Conservation (phyloP, 2,888 invertebrate genomes). For the Mythimna pallens region DNA sequence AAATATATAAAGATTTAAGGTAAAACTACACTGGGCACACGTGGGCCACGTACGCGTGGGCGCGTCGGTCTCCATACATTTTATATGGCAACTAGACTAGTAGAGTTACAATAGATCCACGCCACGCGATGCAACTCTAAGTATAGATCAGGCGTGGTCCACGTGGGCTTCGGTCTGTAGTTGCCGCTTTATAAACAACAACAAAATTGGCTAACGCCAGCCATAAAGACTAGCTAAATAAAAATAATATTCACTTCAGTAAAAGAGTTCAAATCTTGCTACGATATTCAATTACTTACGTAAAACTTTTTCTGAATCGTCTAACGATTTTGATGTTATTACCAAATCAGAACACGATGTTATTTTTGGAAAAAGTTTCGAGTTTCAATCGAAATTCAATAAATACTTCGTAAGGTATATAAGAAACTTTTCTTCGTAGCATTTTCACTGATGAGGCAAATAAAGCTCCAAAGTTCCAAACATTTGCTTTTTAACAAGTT, state of each 20-base stretch:
- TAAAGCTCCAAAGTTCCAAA: slow-evolving; percentile 32
- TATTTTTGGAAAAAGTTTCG: slow-evolving; percentile 8
- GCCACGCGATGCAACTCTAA: too few relatives aligned
- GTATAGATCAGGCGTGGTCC: too few relatives aligned
- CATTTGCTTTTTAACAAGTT: slow-evolving; percentile 10
- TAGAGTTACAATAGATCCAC: too few relatives aligned
- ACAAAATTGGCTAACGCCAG: background rate
- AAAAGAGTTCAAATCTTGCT: slow-evolving; percentile 18
- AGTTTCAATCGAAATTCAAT: slow-evolving; percentile 34
- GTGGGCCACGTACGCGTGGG: too few relatives aligned
- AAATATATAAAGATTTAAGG: too few relatives aligned
- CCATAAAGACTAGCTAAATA: background rate
- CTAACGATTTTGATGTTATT: slow-evolving; percentile 15
- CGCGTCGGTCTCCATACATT: too few relatives aligned
- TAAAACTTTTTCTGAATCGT: slow-evolving; percentile 46
- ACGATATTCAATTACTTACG: slow-evolving; percentile 37
- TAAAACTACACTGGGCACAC: too few relatives aligned
- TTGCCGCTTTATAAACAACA: background rate
- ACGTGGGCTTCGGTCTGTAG: too few relatives aligned
- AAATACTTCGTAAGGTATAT: slow-evolving; percentile 39
- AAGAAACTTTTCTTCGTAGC: background rate
- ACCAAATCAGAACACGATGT: slow-evolving; percentile 12
- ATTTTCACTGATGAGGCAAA: slow-evolving; percentile 22
- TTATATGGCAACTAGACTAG: too few relatives aligned
- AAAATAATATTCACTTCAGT: slow-evolving; percentile 13